Percentiles rank a stretch among this genome's conserved stretches.
Evolutionary conservation across 2,113 vertebrate species (phyloP).

Genomic region (Oxyruncus cristatus): DNA sequence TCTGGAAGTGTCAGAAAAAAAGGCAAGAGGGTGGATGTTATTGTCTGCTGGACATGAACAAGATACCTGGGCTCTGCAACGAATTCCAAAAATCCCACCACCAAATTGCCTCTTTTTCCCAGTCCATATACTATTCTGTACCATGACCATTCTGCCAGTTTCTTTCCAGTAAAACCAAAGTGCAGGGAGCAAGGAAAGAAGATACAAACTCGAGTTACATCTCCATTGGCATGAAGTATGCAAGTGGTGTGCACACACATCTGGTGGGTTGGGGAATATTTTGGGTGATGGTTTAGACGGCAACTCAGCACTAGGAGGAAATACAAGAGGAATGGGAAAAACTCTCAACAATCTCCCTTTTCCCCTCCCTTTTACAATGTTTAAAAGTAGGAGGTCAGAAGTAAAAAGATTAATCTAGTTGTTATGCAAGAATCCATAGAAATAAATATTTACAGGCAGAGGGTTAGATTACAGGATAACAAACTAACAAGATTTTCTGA

Average conservation of each 20-base stretch:
- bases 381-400: neutral
- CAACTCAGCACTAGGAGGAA: neutral
- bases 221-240: neutral
- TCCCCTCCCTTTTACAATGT: neutral
- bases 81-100: neutral
- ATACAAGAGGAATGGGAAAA: neutral
- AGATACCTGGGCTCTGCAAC: neutral
- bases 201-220: neutral
- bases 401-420: neutral
- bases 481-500: neutral
- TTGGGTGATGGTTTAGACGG: neutral
- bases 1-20: neutral
- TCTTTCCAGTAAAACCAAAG: neutral
- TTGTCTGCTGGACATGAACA: neutral
- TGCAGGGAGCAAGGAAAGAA: neutral
- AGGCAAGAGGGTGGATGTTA: neutral
- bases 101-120: neutral
- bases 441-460: neutral
- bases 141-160: neutral
- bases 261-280: neutral
- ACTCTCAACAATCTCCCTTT: neutral
- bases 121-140: neutral
- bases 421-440: neutral
- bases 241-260: rapidly evolving
- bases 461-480: neutral